Evolutionary conservation across 2,113 vertebrate species (phyloP).

Genomic region (Patagioenas fasciata): DNA sequence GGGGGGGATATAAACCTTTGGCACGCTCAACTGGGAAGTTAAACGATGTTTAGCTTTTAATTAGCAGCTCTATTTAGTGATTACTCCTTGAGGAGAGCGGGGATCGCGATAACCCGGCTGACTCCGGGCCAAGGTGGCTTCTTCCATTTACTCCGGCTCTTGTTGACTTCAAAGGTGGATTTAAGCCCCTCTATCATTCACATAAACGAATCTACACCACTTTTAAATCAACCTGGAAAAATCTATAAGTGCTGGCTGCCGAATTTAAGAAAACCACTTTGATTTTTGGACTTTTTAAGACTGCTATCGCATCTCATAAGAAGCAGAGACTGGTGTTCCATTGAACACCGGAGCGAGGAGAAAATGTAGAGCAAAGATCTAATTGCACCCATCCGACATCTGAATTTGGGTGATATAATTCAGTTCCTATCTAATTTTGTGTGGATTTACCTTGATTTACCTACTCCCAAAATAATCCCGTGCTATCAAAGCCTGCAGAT

Average conservation of each 20-base stretch:
- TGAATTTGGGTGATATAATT: neutral
- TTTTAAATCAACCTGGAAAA: rapidly evolving
- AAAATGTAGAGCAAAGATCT: neutral
- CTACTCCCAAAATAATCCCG: rapidly evolving
- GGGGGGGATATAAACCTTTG: neutral
- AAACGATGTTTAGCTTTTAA: neutral
- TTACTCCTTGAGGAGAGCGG: neutral
- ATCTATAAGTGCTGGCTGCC: rapidly evolving
- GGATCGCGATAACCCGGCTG: neutral
- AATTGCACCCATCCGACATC: neutral
- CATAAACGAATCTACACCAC: rapidly evolving
- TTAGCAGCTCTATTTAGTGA: neutral
- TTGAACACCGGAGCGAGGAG: neutral
- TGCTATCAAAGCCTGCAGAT: neutral
- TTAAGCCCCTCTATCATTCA: rapidly evolving
- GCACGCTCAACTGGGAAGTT: neutral
- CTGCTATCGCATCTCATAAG: rapidly evolving
- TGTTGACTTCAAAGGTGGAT: neutral
- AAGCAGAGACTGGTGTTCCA: neutral
- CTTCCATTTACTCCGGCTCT: rapidly evolving
- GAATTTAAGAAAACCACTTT: neutral
- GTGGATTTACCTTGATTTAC: neutral
- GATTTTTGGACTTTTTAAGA: rapidly evolving
- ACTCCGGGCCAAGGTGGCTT: neutral
- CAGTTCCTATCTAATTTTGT: rapidly evolving